Evolutionary conservation across 1,140 invertebrate species (phyloP), one percentile per base, ranked within the genome.

Genomic region (Nymphalis io): DNA sequence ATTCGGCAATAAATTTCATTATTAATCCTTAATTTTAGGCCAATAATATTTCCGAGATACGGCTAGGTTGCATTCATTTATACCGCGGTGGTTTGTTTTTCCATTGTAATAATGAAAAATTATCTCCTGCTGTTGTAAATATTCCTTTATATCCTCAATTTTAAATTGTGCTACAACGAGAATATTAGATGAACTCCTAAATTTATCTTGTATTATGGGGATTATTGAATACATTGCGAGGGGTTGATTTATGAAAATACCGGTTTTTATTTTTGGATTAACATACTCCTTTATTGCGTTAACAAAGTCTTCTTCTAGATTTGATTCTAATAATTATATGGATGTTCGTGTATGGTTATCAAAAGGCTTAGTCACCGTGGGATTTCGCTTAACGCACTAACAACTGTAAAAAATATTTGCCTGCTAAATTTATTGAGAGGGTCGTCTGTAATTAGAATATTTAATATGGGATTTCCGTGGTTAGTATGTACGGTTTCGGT

Each of bases 341-440:
- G 27, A 60, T 1, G 39, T 68, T n/a, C 64, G 51, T 20, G 68
- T 74, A 23, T 74, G 65, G 6, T 68, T 64, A 3, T 74, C 73
- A 39, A 74, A 71, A 11, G 68, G 68, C 68, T 74, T 74, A 4
- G 60, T 68, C 20, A 51, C 16, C 18, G 16, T 20, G 10, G 46
- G 46, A 21, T 51, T 20, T 51, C 70, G 8, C 18, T 51, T 20
- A 20, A 51, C 11, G 6, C 46, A 20, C 18, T 51, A 33, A 51
- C 46, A 15, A 72, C 67, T 15, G 46, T 71, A 12, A 75, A 63
- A 38, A 12, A 21, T 39, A 75, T 42, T 39, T 75, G 73, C 38
- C 63, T 64, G 33, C 53, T 55, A 18, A 69, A 75, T 67, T 69
- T 72, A 16, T 75, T 75, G 20, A 75, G 20, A 12, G 73, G 73